These are phyloP conservation scores for Glyptemys insculpta DNA, from an alignment of 2,797 vertebrate genomes.

Conservation along the genomic window DNA sequence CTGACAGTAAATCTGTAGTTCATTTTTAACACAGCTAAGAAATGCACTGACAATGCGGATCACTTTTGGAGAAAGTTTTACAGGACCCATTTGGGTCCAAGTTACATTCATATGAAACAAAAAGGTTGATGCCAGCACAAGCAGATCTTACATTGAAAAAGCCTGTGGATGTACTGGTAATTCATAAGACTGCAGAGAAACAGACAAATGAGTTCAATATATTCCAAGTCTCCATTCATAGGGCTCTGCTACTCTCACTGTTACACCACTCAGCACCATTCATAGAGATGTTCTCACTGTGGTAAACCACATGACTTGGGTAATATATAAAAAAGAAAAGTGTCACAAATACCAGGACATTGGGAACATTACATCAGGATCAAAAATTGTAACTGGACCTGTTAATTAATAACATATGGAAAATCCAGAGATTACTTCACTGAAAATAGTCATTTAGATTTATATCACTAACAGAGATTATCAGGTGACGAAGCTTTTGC, in stretches of 20 bases:
- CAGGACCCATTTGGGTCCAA: too few species aligned
- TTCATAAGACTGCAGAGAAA: not conserved
- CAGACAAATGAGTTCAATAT: not conserved
- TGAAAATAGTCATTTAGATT: not conserved
- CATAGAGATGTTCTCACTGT: not conserved
- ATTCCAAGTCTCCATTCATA: not conserved
- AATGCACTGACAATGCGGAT: too few species aligned
- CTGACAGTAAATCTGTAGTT: not conserved
- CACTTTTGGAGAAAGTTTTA: too few species aligned
- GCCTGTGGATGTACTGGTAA: too few species aligned
- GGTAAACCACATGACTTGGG: not conserved
- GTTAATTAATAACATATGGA: not conserved
- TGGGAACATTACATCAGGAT: not conserved
- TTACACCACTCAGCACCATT: not conserved
- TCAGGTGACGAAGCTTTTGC: not conserved
- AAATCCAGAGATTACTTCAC: not conserved
- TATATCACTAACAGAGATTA: not conserved
- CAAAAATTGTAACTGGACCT: not conserved
- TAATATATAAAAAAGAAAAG: not conserved
- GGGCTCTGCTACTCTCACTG: not conserved
- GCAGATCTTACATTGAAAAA: not conserved
- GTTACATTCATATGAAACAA: not conserved
- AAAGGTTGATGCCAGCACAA: not conserved
- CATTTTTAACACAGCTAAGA: too few species aligned
- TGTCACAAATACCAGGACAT: fast-evolving